A percentile compares a stretch with the other conserved stretches of the same genome.
Evolutionary conservation across 2,888 invertebrate species (phyloP).

Genomic region (Nomada fabriciana): DNA sequence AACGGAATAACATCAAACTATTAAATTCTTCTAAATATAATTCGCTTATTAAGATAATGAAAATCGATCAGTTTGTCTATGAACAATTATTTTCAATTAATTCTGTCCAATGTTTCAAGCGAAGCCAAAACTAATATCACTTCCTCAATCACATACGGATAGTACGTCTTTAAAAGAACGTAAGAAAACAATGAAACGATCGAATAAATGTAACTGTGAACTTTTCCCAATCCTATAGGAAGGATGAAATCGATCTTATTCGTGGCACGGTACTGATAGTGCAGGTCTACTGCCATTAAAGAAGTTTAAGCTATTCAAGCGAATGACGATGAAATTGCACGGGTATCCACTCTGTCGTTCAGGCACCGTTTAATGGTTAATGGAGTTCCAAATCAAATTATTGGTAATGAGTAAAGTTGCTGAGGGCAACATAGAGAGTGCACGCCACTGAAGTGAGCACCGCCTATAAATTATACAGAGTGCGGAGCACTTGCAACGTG

Average conservation of each 20-base stretch:
- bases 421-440: slow-evolving; percentile 74
- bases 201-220: not conserved
- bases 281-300: slow-evolving; percentile 67
- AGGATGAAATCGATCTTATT: slow-evolving; percentile 52
- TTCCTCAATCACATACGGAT: not conserved
- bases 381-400: slow-evolving; percentile 82
- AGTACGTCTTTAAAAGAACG: not conserved
- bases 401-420: slow-evolving; percentile 82
- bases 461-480: slow-evolving; percentile 74
- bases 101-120: no score
- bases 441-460: slow-evolving; percentile 75
- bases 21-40: no score
- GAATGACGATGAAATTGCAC: slow-evolving; percentile 77
- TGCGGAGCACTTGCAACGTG: slow-evolving; percentile 67
- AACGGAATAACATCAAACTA: no score
- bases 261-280: slow-evolving; percentile 54
- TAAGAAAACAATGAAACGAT: not conserved
- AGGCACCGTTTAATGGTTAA: slow-evolving; percentile 80
- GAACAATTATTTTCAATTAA: no score
- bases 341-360: slow-evolving; percentile 77
- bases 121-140: not conserved
- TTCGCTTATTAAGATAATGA: no score
- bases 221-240: slow-evolving; percentile 38
- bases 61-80: no score
- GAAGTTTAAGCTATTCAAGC: slow-evolving; percentile 77